Conservation (phyloP, 2,113 vertebrate genomes). For the Sylvilagus bachmani region DNA sequence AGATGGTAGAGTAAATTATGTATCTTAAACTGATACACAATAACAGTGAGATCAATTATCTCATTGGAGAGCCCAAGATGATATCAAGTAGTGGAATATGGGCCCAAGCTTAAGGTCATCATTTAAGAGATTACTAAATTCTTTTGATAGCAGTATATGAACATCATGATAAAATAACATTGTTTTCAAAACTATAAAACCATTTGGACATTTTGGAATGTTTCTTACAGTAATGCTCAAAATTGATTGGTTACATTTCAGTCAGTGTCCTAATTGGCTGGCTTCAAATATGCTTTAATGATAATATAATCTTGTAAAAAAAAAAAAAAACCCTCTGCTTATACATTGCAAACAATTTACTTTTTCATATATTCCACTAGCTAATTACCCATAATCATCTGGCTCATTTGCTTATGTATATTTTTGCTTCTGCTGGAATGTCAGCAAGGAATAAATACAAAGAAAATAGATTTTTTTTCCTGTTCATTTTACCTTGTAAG, state of each 20-base stretch:
- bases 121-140: neutral
- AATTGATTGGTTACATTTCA: slow-evolving; percentile 67
- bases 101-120: neutral
- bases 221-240: slow-evolving; percentile 50
- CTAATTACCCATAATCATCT: slow-evolving; percentile 82
- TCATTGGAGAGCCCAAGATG: slow-evolving; percentile 10
- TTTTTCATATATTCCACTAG: slow-evolving; percentile 70
- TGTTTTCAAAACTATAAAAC: slow-evolving; percentile 61
- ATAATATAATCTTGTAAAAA: slow-evolving; percentile 63
- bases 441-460: slow-evolving; percentile 71
- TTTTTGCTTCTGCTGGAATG: slow-evolving; percentile 61
- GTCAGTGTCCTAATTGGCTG: slow-evolving; percentile 67
- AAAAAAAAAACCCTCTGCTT: slow-evolving; percentile 16
- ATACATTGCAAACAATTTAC: slow-evolving; percentile 75
- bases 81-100: slow-evolving; percentile 20
- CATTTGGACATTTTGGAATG: slow-evolving; percentile 15
- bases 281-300: slow-evolving; percentile 73
- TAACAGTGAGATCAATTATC: slow-evolving; percentile 37
- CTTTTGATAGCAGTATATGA: slow-evolving; percentile 43
- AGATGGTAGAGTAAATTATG: slow-evolving; percentile 57
- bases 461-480: slow-evolving; percentile 55
- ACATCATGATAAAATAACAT: neutral
- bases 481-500: slow-evolving; percentile 61
- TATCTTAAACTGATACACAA: slow-evolving; percentile 61
- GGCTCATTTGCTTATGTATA: slow-evolving; percentile 71